Conservation (phyloP, 23 tunicate genomes). For the Styela plicata region DNA sequence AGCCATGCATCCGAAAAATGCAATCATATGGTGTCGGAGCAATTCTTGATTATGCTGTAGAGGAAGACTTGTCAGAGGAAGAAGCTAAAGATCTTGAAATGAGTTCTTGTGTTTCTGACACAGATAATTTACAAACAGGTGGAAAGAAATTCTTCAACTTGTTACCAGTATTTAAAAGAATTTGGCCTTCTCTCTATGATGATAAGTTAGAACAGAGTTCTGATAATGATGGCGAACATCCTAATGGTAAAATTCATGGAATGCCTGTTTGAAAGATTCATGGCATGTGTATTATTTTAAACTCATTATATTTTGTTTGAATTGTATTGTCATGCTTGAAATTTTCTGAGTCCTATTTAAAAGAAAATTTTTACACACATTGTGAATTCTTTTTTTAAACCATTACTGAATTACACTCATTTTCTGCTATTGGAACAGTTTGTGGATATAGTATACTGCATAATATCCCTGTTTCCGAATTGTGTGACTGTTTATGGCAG, state of each 20-base stretch:
- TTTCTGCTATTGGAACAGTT: no score
- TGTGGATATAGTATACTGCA: no score
- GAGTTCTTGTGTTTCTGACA: constrained; percentile 52
- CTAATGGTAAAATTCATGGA: not conserved
- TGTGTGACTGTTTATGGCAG: no score
- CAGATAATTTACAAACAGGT: constrained; percentile 34
- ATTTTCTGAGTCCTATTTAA: no score
- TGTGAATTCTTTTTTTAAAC: no score
- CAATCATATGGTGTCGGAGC: constrained; percentile 80
- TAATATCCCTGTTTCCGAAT: no score
- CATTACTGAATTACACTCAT: no score
- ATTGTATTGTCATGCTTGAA: no score
- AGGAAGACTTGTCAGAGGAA: constrained; percentile 91
- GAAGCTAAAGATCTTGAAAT: constrained; percentile 92
- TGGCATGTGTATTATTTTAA: no score
- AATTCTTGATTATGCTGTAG: constrained; percentile 97
- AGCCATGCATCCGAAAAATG: constrained; percentile 32
- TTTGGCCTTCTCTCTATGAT: no score
- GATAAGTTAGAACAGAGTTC: not conserved
- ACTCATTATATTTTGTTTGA: no score
- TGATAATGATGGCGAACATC: not conserved
- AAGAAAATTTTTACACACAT: no score
- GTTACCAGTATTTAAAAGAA: not conserved
- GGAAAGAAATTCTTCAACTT: not conserved
- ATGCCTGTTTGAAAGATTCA: not conserved